These are phyloP conservation scores for Isurus oxyrinchus DNA, from an alignment of 2,113 vertebrate genomes.

Conservation along the genomic window DNA sequence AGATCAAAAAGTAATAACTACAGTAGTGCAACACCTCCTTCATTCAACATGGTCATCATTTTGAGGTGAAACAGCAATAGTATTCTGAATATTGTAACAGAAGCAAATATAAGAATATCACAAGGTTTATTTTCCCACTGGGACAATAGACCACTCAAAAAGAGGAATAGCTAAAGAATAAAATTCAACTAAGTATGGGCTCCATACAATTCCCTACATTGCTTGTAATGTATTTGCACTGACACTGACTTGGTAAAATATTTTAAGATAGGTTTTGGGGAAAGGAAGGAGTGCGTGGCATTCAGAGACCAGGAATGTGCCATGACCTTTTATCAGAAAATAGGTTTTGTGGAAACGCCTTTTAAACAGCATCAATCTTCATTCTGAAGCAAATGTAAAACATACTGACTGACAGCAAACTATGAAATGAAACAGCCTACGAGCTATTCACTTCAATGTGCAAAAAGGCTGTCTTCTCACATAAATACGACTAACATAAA, in stretches of 20 bases:
- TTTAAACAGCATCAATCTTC: neutral
- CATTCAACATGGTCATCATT: neutral
- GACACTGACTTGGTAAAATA: neutral
- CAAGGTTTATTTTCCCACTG: neutral
- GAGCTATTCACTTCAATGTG: slow-evolving; percentile 15
- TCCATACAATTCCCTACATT: neutral
- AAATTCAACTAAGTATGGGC: neutral
- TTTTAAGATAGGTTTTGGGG: no score
- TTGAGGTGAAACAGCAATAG: neutral
- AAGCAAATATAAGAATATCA: neutral
- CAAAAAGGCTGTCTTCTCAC: neutral
- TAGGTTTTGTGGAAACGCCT: neutral
- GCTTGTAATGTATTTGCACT: neutral
- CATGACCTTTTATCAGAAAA: neutral
- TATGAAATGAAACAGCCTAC: neutral
- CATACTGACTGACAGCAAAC: slow-evolving; percentile 8
- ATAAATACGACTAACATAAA: slow-evolving; percentile 28
- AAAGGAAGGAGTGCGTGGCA: neutral
- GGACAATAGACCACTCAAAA: neutral
- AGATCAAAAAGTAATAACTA: neutral
- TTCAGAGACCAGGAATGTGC: neutral
- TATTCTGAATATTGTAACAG: neutral
- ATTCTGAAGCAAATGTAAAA: neutral
- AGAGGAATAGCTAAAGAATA: neutral
- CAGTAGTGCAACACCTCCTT: neutral